A percentile compares a stretch with the other conserved stretches of the same genome.
Conservation (phyloP, 2,797 vertebrate species). For the Lithobates sylvaticus region DNA sequence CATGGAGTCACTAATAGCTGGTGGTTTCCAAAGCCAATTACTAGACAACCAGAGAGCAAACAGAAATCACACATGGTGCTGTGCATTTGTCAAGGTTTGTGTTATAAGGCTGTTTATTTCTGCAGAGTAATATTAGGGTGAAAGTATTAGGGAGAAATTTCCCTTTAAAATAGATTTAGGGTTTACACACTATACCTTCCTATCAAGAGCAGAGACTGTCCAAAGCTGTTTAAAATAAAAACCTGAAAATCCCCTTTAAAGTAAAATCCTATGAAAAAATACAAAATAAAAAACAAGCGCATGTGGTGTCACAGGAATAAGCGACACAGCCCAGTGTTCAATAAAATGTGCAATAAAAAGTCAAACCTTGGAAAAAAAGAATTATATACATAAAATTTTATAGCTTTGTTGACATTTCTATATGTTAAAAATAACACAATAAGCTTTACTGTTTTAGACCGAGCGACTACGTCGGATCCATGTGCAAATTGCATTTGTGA, state of each 20-base stretch:
- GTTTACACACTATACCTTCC: too few species aligned
- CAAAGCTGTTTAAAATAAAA: not conserved
- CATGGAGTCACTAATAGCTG: too few species aligned
- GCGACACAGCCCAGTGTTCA: slow-evolving; percentile 71
- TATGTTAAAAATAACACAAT: slow-evolving; percentile 67
- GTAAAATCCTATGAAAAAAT: slow-evolving; percentile 7
- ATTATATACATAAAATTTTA: slow-evolving; percentile 20
- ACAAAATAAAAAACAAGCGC: not conserved
- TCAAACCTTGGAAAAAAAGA: slow-evolving; percentile 35
- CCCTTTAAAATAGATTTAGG: too few species aligned
- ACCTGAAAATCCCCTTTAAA: not conserved
- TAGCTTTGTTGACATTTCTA: slow-evolving; percentile 45
- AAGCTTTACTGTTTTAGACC: slow-evolving; percentile 66
- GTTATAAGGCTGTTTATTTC: too few species aligned
- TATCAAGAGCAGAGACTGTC: too few species aligned
- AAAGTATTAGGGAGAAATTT: too few species aligned
- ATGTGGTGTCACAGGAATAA: slow-evolving; percentile 50
- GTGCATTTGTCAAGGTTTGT: too few species aligned
- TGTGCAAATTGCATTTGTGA: slow-evolving; percentile 72
- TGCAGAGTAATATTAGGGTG: too few species aligned
- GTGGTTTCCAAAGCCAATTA: too few species aligned
- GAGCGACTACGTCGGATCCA: slow-evolving; percentile 68
- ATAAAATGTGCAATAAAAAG: slow-evolving; percentile 71
- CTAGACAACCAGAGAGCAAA: too few species aligned
- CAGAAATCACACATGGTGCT: too few species aligned